Evolutionary conservation across 2,888 invertebrate species (phyloP).

Genomic region (Exocentrus adspersus): DNA sequence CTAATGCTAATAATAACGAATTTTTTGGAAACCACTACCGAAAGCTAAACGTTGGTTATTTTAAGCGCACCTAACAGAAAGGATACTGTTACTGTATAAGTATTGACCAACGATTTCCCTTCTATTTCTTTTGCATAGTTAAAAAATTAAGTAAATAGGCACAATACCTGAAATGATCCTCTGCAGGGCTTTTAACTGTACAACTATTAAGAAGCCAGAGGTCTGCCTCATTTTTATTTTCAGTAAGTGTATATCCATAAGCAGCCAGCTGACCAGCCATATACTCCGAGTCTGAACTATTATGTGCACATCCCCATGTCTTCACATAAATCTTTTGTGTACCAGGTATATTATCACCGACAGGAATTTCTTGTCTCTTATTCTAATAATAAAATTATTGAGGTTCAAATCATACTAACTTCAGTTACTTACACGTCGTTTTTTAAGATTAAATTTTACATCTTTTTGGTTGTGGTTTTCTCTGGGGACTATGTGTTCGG

Average conservation of each 20-base stretch:
- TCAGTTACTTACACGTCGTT: slow-evolving; percentile 35
- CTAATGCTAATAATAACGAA: background rate
- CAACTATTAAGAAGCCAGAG: slow-evolving; percentile 97
- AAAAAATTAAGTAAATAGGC: background rate
- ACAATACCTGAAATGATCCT: slow-evolving; percentile 84
- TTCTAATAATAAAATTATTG: slow-evolving; percentile 13
- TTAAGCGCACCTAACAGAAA: too few species aligned
- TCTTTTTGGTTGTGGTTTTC: slow-evolving; percentile 78
- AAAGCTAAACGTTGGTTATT: too few species aligned
- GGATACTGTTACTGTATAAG: too few species aligned
- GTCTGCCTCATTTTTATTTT: slow-evolving; percentile 84
- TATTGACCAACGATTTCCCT: too few species aligned
- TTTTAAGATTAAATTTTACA: slow-evolving; percentile 72
- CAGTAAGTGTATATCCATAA: slow-evolving; percentile 86
- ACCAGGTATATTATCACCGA: slow-evolving; percentile 68
- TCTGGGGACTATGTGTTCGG: slow-evolving; percentile 82
- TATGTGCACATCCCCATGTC: slow-evolving; percentile 99
- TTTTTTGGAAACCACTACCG: too few species aligned
- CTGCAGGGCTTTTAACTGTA: slow-evolving; percentile 97
- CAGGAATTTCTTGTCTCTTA: slow-evolving; percentile 33
- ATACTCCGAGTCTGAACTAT: slow-evolving; percentile 97
- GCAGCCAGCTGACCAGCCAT: slow-evolving; percentile 95
- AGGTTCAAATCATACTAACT: background rate
- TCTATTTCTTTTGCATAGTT: too few species aligned
- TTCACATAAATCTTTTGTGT: slow-evolving; percentile 86